Percentiles rank a stretch among this genome's conserved stretches.
Conservation (phyloP, 2,888 invertebrate species). For the Hydrotaea cyrtoneurina region DNA sequence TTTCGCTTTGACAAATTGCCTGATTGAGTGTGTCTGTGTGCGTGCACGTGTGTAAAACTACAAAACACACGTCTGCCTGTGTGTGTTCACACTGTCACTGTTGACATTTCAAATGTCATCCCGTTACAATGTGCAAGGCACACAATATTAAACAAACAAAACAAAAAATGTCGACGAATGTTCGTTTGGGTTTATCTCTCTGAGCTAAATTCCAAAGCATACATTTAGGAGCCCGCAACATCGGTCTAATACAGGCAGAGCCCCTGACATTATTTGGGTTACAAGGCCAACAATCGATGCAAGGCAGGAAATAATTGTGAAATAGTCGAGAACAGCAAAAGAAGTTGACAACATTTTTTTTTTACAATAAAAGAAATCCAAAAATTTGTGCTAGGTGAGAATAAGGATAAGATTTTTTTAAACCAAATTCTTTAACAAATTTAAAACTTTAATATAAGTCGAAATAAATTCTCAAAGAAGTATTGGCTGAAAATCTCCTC, state of each 20-base stretch:
- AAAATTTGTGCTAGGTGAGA: too few species aligned
- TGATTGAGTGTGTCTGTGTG: background rate
- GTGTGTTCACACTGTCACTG: background rate
- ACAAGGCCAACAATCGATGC: background rate
- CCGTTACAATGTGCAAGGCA: background rate
- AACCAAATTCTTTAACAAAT: too few species aligned
- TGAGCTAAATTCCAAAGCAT: background rate
- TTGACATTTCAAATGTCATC: slow-evolving; percentile 16
- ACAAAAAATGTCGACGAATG: background rate
- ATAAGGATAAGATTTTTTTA: too few species aligned
- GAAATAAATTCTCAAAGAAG: too few species aligned
- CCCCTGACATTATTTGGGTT: background rate
- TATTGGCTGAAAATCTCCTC: too few species aligned
- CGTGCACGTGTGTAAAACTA: background rate
- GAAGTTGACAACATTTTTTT: too few species aligned
- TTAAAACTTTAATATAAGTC: too few species aligned
- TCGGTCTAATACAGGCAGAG: too few species aligned
- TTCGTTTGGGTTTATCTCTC: background rate
- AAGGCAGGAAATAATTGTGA: background rate
- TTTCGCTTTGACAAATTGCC: slow-evolving; percentile 3
- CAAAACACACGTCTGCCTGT: background rate
- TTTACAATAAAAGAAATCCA: too few species aligned
- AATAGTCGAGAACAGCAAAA: background rate
- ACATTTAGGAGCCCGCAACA: background rate
- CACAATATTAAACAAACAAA: background rate